These are phyloP conservation scores for Quadriops clusia DNA, from an alignment of 2,888 invertebrate genomes.

Conservation along the genomic window DNA sequence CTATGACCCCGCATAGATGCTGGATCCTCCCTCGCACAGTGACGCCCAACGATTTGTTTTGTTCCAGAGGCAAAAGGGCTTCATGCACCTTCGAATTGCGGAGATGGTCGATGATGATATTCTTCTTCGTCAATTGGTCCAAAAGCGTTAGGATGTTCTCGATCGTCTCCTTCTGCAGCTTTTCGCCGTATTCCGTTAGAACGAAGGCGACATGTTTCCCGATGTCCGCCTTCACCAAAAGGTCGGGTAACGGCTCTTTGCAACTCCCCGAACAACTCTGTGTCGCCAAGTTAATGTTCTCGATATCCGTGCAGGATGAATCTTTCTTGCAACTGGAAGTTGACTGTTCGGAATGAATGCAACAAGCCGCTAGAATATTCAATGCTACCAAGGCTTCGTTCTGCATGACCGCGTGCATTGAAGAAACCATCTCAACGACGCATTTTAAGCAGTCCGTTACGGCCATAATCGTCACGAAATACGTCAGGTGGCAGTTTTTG, in stretches of 20 bases:
- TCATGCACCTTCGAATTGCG: slow-evolving; percentile 20
- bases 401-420: slow-evolving; percentile 79
- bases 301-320: background rate
- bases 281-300: slow-evolving; percentile 6
- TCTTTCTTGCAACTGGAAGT: slow-evolving; percentile 2
- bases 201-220: slow-evolving; percentile 30
- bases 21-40: too few species aligned
- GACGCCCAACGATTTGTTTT: too few species aligned
- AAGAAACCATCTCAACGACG: slow-evolving; percentile 70
- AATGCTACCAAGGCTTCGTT: slow-evolving; percentile 68
- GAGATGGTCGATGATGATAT: slow-evolving; percentile 23
- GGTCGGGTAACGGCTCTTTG: slow-evolving; percentile 12
- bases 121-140: slow-evolving; percentile 23
- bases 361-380: slow-evolving; percentile 43
- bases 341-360: slow-evolving; percentile 5
- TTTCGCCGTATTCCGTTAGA: slow-evolving; percentile 29
- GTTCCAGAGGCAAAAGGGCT: slow-evolving; percentile 16
- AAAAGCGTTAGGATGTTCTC: slow-evolving; percentile 29
- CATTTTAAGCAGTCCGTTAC: slow-evolving; percentile 60
- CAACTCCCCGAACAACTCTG: slow-evolving; percentile 3
- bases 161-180: slow-evolving; percentile 28
- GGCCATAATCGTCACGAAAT: slow-evolving; percentile 34
- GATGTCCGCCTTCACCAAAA: slow-evolving; percentile 26
- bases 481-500: slow-evolving; percentile 49
- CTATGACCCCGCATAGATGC: too few species aligned